Evolutionary conservation across 2,113 vertebrate species (phyloP).

Genomic region (Equus quagga): DNA sequence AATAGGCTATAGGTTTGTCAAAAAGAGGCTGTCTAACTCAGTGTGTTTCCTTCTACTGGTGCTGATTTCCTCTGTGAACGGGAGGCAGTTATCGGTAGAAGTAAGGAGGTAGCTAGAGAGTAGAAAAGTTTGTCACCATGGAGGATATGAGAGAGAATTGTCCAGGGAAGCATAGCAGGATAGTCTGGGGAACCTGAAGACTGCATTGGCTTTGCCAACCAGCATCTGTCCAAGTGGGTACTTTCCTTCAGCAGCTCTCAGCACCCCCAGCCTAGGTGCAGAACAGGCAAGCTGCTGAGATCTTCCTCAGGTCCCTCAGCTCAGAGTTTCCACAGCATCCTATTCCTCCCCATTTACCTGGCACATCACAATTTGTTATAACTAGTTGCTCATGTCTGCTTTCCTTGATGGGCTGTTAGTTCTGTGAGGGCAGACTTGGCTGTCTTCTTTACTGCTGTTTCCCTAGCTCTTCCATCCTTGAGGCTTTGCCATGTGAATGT

Average conservation of each 20-base stretch:
- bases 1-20: background rate
- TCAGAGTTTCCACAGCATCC: background rate
- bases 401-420: background rate
- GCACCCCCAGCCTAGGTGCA: background rate
- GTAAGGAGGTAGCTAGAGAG: background rate
- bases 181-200: background rate
- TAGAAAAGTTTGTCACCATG: background rate
- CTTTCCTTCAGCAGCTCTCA: background rate
- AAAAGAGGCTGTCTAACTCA: background rate
- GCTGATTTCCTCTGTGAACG: background rate
- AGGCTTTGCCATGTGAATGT: background rate
- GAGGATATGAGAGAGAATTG: background rate
- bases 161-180: background rate
- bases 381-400: background rate
- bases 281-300: background rate
- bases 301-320: background rate
- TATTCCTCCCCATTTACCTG: background rate
- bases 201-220: background rate
- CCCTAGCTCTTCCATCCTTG: background rate
- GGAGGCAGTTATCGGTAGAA: background rate
- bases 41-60: background rate
- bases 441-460: background rate
- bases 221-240: background rate
- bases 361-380: background rate
- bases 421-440: background rate